Base-by-base conservation (phyloP, 2,113 vertebrate species). In the Clupea harengus region DNA sequence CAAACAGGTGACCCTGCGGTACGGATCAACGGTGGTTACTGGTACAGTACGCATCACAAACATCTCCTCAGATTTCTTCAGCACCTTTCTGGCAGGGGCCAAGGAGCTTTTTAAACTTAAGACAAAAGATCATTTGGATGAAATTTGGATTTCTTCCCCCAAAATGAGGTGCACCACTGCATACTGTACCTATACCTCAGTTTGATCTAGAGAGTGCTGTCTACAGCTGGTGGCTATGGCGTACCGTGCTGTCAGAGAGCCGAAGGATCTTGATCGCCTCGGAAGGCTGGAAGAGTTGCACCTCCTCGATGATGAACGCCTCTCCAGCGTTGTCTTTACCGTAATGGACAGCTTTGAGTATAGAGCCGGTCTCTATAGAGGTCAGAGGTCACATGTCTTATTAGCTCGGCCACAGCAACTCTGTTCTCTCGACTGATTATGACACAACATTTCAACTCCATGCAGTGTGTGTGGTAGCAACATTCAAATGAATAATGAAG, bases 221-320 rank as follows among this genome's bases (percentile, higher is more conserved):
- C 39, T 1, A 39, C 39, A 44, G 32, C 28, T 15, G 84, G 15
- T 60, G 47, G 7, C 60, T 81, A 22, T 60, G 64, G 0, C 47
- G 86, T 95, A 96, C 96, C 94, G 87, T 95, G 85, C 54, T 78
- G 17, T 91, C 81, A 6, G 94, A 95, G 82, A 96, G 91, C 32
- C 87, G 91, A 47, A 96, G 92, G 50, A 92, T 93, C 39, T 92
- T 95, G 18, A 96, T 88, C 1, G 95, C 91, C 60, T 92, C 90
- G 0, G 84, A 84, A 0, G 90, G 3, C 1, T 86, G 52, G 83
- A 97, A 96, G 52, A 97, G 89, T 81, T 95, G 93, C 20, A 95
- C 88, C 92, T 96, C 95, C 84, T 97, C 96, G 64, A 96, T 93
- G 88, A 95, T 95, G 90, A 96, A 93, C 92, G 93, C 94, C 80